A percentile compares a stretch with the other conserved stretches of the same genome.
Evolutionary conservation across 2,113 vertebrate genomes (phyloP).

Genomic region (Ovibos moschatus): DNA sequence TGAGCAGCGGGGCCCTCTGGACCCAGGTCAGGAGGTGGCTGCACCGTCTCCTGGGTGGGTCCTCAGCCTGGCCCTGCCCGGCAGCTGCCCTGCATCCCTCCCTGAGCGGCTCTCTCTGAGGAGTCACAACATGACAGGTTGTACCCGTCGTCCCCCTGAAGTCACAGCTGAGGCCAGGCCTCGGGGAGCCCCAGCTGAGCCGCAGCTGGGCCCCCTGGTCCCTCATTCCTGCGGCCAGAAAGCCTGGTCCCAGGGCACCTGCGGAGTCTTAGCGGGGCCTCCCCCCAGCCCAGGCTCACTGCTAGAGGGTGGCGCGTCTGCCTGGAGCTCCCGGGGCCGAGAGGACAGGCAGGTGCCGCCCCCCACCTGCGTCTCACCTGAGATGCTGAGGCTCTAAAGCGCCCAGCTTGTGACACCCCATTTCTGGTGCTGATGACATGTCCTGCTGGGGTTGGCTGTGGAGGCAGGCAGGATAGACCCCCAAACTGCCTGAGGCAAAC

Average conservation of each 20-base stretch:
- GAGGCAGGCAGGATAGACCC: background rate
- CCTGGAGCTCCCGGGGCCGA: fast-evolving
- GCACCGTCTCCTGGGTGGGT: background rate
- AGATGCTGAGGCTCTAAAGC: fast-evolving
- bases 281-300: fast-evolving
- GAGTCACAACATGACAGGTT: background rate
- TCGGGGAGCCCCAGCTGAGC: fast-evolving
- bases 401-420: fast-evolving
- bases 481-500: fast-evolving
- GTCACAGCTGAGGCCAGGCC: background rate
- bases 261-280: fast-evolving
- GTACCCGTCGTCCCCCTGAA: fast-evolving
- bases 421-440: background rate
- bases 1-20: fast-evolving
- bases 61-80: background rate
- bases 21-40: no score
- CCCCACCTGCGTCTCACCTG: fast-evolving
- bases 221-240: fast-evolving
- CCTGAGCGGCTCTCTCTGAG: fast-evolving
- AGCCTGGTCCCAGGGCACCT: background rate
- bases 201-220: background rate
- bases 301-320: fast-evolving
- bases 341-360: fast-evolving
- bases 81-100: background rate
- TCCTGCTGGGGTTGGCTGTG: background rate